Evolutionary conservation across 2,797 vertebrate genomes (phyloP), one percentile per base, ranked within the genome.

Genomic region (Sebastes itinus): DNA sequence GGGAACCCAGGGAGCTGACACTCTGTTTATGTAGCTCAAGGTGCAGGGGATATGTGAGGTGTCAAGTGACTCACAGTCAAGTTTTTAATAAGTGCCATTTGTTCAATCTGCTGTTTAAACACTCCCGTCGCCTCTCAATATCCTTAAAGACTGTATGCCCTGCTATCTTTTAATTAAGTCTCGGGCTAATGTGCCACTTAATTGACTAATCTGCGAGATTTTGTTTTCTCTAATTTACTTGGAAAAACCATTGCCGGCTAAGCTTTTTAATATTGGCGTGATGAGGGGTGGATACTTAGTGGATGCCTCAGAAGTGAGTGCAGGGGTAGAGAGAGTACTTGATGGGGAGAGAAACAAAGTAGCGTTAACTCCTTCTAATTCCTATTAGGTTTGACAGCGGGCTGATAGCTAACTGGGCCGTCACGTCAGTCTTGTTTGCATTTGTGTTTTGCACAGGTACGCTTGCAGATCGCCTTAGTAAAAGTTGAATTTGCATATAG

Each of bases 141-240:
- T 94, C 94, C 94, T 95, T 95, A 94, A 95, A 95, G 93, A 94
- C 92, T 87, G 88, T 82, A 89, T 91, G 91, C 88, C 90, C 91
- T 81, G 79, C 91, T 96, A 95, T 96, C 95, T 96, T 96, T 96
- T 96, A 96, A 96, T 96, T 96, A 96, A 95, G 93, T 95, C 94
- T 92, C 63, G 63, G 92, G 93, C 95, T 96, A 96, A 96, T 96
- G 94, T 96, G 94, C 93, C 94, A 95, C 94, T 95, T 96, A 96
- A 96, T 95, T 95, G 95, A 94, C 96, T 96, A 96, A 96, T 96
- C 95, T 92, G 87, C 81, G 90, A 94, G 94, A 96, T 96, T 96
- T 96, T 96, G 95, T 96, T 96, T 96, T 96, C 94, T 96, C 89
- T 95, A 92, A 95, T 96, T 96, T 96, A 95, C 93, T 96, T 92